Evolutionary conservation across 2,113 vertebrate species (phyloP), one percentile per base, ranked within the genome.

Genomic region (Cololabis saira): DNA sequence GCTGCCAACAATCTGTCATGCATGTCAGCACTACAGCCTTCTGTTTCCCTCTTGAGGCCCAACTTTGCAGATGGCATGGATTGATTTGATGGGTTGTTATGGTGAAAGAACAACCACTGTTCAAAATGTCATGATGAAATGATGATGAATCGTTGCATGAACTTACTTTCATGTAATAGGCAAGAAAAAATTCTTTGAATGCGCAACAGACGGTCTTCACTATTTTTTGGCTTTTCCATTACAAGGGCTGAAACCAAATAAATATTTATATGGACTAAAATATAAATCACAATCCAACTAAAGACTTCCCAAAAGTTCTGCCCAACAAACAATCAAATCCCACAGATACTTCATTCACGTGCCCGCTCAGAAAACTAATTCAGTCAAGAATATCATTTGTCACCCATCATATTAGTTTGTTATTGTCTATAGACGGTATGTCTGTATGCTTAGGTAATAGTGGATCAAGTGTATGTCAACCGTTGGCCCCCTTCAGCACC

Each of bases 401-500:
- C 16, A 42, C 15, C 13, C 24, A 40, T 65, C 13, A 45, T 41
- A 65, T 12, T 16, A 13, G 15, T 52, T 61, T 21, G 21, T 33
- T 24, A n/a, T 11, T 56, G n/a, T 53, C 12, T 27, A 17, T 6
- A 9, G 33, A 37, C 37, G 27, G 1, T 22, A 11, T 50, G 17
- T 30, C 55, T 37, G 33, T 50, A 33, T 19, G n/a, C n/a, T 53
- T 48, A 54, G 48, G 14, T 61, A 52, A 19, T 27, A 44, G 40
- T 18, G 5, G 53, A 41, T 3, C 17, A 33, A 44, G 48, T 24
- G 48, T 18, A 50, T 52, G 60, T 62, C 63, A 70, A 59, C 63
- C 61, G 61, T 45, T 68, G 65, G 71, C 68, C 58, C 18, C 15
- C 2, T 85, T 89, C 89, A 90, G 89, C 84, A 89, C 89, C 85